Evolutionary conservation across 1,140 invertebrate genomes (phyloP).

Genomic region (Atta texana): DNA sequence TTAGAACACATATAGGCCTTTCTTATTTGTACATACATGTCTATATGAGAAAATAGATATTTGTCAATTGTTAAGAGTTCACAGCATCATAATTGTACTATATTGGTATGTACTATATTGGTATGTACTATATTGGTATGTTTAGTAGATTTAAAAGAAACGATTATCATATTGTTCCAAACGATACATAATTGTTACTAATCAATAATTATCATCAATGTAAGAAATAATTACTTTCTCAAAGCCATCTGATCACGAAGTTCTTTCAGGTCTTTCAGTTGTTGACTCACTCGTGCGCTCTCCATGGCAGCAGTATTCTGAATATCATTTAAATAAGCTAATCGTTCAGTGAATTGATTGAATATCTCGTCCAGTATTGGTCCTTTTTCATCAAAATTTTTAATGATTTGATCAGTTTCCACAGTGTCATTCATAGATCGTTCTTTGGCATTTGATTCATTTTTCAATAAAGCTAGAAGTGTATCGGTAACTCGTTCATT

Average conservation of each 20-base stretch:
- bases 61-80: too few relatives aligned
- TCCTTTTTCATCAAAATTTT: background rate
- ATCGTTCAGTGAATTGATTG: background rate
- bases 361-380: background rate
- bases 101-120: too few relatives aligned
- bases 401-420: background rate
- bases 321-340: constrained; percentile 11
- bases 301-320: constrained; percentile 1
- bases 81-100: too few relatives aligned
- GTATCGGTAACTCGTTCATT: constrained; percentile 12
- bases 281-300: constrained; percentile 1
- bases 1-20: too few relatives aligned
- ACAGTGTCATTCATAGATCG: background rate
- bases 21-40: too few relatives aligned
- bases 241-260: background rate
- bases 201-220: too few relatives aligned
- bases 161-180: too few relatives aligned
- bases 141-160: too few relatives aligned
- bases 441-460: background rate
- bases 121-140: too few relatives aligned
- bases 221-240: constrained; percentile 8
- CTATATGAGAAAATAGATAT: too few relatives aligned
- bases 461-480: constrained; percentile 2
- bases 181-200: too few relatives aligned
- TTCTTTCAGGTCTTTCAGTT: constrained; percentile 9